Percentiles rank a stretch among this genome's conserved stretches.
Evolutionary conservation across 2,888 invertebrate species (phyloP).

Genomic region (Xestia xanthographa): DNA sequence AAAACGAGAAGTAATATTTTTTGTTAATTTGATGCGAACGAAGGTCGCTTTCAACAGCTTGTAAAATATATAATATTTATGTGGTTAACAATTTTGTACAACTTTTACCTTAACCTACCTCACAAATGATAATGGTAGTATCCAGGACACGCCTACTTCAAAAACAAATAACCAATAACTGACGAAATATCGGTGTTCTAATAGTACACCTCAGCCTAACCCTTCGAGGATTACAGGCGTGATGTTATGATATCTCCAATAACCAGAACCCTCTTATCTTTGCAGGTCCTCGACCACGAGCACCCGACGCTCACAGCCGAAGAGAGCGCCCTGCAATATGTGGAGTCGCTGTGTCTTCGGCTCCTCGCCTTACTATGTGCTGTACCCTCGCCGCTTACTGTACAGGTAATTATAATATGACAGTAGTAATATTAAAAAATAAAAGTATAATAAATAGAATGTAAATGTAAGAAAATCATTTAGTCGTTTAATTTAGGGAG

Average conservation of each 20-base stretch:
- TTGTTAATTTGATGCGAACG: no score
- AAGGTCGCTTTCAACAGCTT: no score
- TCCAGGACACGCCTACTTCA: neutral
- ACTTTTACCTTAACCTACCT: no score
- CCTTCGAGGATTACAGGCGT: neutral
- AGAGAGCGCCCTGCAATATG: conserved; percentile 97
- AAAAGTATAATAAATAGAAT: no score
- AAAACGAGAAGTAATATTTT: no score
- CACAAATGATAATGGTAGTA: neutral
- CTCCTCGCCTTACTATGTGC: conserved; percentile 97
- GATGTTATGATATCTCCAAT: neutral
- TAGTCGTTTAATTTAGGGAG: neutral
- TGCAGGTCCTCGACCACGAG: conserved; percentile 96
- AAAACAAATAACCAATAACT: neutral
- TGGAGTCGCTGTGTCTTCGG: conserved; percentile 97
- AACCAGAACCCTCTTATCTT: conserved; percentile 9
- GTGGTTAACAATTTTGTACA: no score
- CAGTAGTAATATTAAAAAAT: neutral
- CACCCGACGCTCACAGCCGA: conserved; percentile 96
- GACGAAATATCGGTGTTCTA: neutral
- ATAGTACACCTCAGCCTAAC: neutral
- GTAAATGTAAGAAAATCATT: neutral
- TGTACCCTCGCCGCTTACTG: conserved; percentile 95
- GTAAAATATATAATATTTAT: no score
- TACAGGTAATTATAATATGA: conserved; percentile 89